Conservation (phyloP, 2,113 vertebrate species). For the Daubentonia madagascariensis region DNA sequence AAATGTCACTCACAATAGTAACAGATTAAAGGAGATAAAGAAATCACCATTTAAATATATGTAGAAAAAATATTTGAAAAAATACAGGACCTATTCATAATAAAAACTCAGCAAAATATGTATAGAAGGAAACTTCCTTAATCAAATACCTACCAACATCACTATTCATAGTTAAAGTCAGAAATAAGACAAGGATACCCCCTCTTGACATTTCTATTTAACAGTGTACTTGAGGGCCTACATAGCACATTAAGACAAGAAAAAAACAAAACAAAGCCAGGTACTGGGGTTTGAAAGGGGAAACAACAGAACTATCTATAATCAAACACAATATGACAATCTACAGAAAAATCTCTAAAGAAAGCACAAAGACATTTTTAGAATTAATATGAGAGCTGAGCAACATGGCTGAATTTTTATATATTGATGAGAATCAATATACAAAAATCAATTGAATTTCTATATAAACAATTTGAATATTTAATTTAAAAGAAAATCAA, state of each 20-base stretch:
- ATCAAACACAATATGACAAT: background rate
- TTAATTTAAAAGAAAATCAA: constrained; percentile 35
- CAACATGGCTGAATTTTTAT: background rate
- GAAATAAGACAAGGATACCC: background rate
- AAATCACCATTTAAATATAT: background rate
- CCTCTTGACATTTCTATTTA: background rate
- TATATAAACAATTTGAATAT: background rate
- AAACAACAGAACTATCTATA: background rate
- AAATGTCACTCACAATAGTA: background rate
- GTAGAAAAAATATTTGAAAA: background rate
- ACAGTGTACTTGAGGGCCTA: background rate
- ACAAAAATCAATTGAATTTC: background rate
- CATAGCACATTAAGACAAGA: background rate
- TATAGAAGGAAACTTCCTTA: background rate
- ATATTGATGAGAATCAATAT: constrained; percentile 31
- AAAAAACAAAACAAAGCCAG: background rate
- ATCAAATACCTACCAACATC: background rate
- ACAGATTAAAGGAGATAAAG: background rate
- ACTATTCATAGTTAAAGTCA: background rate
- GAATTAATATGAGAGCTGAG: constrained; percentile 7
- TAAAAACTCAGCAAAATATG: background rate
- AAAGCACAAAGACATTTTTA: background rate
- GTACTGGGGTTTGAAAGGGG: background rate
- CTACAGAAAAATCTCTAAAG: background rate
- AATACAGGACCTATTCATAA: background rate